Conservation (phyloP, 2,888 invertebrate species). For the Molorchus minor region DNA sequence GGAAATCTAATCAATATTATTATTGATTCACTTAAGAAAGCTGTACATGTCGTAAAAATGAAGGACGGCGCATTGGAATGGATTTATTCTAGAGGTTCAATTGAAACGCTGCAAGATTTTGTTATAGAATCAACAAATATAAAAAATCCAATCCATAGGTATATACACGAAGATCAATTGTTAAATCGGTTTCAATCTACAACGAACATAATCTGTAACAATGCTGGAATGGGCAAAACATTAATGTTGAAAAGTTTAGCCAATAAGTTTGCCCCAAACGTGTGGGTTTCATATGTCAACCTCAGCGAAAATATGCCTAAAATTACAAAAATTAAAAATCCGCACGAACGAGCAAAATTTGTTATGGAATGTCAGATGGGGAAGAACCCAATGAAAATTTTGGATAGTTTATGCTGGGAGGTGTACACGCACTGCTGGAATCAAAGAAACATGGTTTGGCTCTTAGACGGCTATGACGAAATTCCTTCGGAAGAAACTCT, state of each 20-base stretch:
- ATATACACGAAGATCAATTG: slow-evolving; percentile 14
- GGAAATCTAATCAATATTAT: no score
- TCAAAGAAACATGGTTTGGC: neutral
- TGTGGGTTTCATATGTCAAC: slow-evolving; percentile 18
- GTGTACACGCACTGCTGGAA: no score
- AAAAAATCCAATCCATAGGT: neutral
- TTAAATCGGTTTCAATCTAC: neutral
- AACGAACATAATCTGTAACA: slow-evolving; percentile 14
- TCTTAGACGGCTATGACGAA: slow-evolving; percentile 25
- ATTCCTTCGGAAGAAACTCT: slow-evolving; percentile 13
- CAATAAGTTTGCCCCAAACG: slow-evolving; percentile 2
- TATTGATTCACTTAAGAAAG: neutral
- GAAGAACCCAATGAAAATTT: no score
- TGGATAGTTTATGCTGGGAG: no score
- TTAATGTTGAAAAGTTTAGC: slow-evolving; percentile 16
- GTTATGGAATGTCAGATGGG: no score
- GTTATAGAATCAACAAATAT: neutral
- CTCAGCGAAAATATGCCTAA: slow-evolving; percentile 10
- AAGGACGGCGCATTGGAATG: neutral
- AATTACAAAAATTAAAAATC: neutral
- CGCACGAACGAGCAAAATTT: no score
- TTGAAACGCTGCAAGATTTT: slow-evolving; percentile 8
- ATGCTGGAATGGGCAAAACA: slow-evolving; percentile 26
- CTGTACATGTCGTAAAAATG: slow-evolving; percentile 7
- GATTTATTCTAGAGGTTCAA: slow-evolving; percentile 11